Evolutionary conservation across 2,797 vertebrate genomes (phyloP).

Genomic region (Taenioides sp.): DNA sequence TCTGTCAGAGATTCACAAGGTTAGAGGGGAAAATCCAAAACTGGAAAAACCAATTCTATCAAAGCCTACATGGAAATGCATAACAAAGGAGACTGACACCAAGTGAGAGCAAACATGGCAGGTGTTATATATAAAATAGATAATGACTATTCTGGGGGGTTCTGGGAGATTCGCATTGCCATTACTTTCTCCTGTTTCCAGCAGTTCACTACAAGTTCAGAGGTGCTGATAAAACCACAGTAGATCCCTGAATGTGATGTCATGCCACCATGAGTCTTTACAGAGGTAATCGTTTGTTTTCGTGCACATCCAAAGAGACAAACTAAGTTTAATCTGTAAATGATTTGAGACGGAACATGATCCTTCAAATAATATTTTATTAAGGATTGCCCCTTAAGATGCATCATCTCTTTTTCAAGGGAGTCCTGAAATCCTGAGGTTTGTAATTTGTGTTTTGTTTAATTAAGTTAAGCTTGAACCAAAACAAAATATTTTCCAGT

Average conservation of each 20-base stretch:
- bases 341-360: background rate
- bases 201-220: conserved; percentile 20
- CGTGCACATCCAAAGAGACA: background rate
- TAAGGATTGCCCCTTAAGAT: too few relatives aligned
- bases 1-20: conserved; percentile 61
- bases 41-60: conserved; percentile 53
- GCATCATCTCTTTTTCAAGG: too few relatives aligned
- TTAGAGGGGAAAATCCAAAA: conserved; percentile 47
- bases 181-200: conserved; percentile 26
- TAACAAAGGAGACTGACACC: conserved; percentile 33
- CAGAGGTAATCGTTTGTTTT: too few relatives aligned
- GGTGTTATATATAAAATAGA: conserved; percentile 47
- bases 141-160: conserved; percentile 9
- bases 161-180: conserved; percentile 11
- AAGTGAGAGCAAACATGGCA: conserved; percentile 49
- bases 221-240: background rate
- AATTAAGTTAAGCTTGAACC: background rate
- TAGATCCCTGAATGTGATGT: background rate
- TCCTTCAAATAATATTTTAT: too few relatives aligned
- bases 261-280: background rate
- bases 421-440: too few relatives aligned
- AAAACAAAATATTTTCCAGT: background rate
- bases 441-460: background rate
- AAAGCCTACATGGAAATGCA: conserved; percentile 56
- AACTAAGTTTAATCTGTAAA: background rate